A percentile compares a stretch with the other conserved stretches of the same genome.
phyloP scores from a whole-genome alignment of 1,140 invertebrate species.

The Pogonomyrmex californicus region DNA sequence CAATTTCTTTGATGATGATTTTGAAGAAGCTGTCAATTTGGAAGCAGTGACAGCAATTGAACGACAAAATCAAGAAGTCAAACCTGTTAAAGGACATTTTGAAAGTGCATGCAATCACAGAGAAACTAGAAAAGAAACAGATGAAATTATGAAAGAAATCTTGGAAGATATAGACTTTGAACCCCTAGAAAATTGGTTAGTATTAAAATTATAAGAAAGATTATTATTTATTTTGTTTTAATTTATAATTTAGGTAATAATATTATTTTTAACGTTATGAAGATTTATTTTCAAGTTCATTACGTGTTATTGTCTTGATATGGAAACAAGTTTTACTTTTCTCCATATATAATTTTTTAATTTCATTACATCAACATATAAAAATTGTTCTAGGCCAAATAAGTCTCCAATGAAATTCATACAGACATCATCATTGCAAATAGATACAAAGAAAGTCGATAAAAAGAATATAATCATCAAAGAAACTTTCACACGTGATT shows the following conservation, averaged over 20 bases:
- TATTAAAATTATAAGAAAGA: background rate
- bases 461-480: background rate
- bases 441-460: background rate
- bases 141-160: background rate
- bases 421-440: background rate
- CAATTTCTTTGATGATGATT: slow-evolving; percentile 77
- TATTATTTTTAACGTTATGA: background rate
- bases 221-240: background rate
- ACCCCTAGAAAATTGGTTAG: slow-evolving; percentile 39
- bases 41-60: slow-evolving; percentile 76
- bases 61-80: slow-evolving; percentile 46
- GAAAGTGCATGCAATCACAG: background rate
- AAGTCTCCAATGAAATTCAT: background rate
- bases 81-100: background rate
- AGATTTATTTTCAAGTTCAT: background rate
- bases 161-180: slow-evolving; percentile 46
- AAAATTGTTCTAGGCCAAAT: slow-evolving; percentile 10
- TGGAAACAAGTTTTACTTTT: background rate
- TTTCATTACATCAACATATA: background rate
- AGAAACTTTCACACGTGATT: background rate
- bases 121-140: background rate
- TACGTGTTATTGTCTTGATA: background rate
- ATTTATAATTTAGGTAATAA: background rate
- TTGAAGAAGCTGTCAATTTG: slow-evolving; percentile 74
- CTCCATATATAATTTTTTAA: background rate